Conservation (phyloP, 1,140 invertebrate genomes). For the Cotesia glomerata region DNA sequence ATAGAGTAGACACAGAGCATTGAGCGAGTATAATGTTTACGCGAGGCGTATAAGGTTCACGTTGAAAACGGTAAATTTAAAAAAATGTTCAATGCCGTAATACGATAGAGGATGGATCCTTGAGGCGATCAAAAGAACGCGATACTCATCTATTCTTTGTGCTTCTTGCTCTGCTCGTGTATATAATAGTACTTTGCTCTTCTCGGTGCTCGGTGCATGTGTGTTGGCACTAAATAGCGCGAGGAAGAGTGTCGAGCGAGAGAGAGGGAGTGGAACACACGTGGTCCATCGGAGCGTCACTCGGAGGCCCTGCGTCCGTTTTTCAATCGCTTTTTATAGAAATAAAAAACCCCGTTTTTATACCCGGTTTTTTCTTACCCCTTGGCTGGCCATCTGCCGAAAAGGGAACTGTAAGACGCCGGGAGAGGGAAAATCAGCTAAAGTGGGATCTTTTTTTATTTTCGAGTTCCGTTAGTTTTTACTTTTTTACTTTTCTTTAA, state of each 20-base stretch:
- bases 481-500: not conserved
- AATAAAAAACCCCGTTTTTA: conserved; percentile 41
- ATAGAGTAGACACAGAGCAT: not conserved
- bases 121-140: conserved; percentile 35
- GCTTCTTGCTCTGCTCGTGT: not conserved
- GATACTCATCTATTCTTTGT: conserved; percentile 29
- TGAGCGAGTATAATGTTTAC: not conserved
- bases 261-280: conserved; percentile 45
- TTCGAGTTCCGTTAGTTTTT: not conserved
- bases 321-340: conserved; percentile 60
- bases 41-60: not conserved
- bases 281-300: conserved; percentile 52
- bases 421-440: not conserved
- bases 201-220: not conserved
- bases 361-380: conserved; percentile 58
- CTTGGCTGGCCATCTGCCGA: conserved; percentile 63
- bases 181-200: not conserved
- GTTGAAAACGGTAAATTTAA: conserved; percentile 5
- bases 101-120: conserved; percentile 24
- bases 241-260: conserved; percentile 6
- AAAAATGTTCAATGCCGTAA: conserved; percentile 18
- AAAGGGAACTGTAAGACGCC: conserved; percentile 56
- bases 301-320: conserved; percentile 37
- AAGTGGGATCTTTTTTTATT: conserved; percentile 39
- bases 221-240: not conserved